Evolutionary conservation across 2,888 invertebrate genomes (phyloP), one percentile per base, ranked within the genome.

Genomic region (Tillus elongatus): DNA sequence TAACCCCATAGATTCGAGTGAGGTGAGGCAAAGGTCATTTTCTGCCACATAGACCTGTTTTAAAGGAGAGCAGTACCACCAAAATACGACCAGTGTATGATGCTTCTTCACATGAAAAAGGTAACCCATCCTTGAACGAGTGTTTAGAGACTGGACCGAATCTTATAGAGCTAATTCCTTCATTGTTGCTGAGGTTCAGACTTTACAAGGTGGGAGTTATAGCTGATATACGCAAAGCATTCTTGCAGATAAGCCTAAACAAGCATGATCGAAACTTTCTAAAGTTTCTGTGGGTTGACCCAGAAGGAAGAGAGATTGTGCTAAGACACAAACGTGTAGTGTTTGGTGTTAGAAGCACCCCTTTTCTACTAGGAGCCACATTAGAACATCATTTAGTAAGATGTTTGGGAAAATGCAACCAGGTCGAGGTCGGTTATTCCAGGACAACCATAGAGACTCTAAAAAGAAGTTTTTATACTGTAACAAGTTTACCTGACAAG

Each of bases 71-170:
- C 35, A 50, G n/a, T n/a, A n/a, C n/a, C n/a, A n/a, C n/a, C n/a
- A n/a, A n/a, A n/a, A n/a, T n/a, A n/a, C n/a, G n/a, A 14, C 52
- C 51, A 0, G 51, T 54, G 2, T 54, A 54, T 24, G 53, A 54
- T 35, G 53, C 52, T 0, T 56, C 53, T 2, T 47, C 52, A 2
- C 29, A 31, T 13, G 43, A 39, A 19, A 47, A 45, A 13, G 43
- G 39, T 3, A 37, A 40, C 8, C 51, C 48, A 3, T 50, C 53
- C 2, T 29, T 57, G 4, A 57, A 54, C 35, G 39, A 48, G 11
- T 51, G 50, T 32, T 26, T 46, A 2, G 43, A 46, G 29, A 49
- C 42, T 28, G 44, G 48, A 3, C n/a, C n/a, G n/a, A n/a, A n/a
- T n/a, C n/a, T n/a, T n/a, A n/a, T n/a, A n/a, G n/a, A n/a, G n/a